A percentile compares a stretch with the other conserved stretches of the same genome.
phyloP scores from a whole-genome alignment of 2,888 invertebrate genomes.

The Emmelina monodactyla region DNA sequence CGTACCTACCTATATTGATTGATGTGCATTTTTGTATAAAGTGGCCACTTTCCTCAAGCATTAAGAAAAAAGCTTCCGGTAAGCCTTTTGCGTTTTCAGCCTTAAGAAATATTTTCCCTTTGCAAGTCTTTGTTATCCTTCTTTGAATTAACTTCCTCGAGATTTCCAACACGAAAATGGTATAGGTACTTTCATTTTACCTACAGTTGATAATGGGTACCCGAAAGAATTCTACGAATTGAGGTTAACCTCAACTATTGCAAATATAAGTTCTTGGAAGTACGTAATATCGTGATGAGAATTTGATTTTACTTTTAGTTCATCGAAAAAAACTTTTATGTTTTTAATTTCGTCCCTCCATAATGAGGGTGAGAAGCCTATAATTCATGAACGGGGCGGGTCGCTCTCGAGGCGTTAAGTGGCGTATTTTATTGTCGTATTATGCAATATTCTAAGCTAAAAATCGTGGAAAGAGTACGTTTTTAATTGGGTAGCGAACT shows the following conservation, averaged over 20 bases:
- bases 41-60: constrained; percentile 13
- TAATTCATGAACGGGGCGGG: constrained; percentile 51
- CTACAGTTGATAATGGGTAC: too few species aligned
- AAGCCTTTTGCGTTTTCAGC: constrained; percentile 10
- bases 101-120: neutral
- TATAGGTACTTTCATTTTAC: too few species aligned
- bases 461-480: constrained; percentile 65
- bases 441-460: constrained; percentile 67
- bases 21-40: constrained; percentile 3
- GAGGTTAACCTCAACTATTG: too few species aligned
- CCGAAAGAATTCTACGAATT: too few species aligned
- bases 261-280: too few species aligned
- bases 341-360: constrained; percentile 51
- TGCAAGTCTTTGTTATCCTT: too few species aligned
- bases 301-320: constrained; percentile 6
- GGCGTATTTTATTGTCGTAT: constrained; percentile 66
- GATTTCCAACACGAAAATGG: too few species aligned
- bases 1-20: too few species aligned
- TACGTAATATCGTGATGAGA: too few species aligned
- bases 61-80: constrained; percentile 12
- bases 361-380: constrained; percentile 60
- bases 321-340: constrained; percentile 27
- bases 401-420: constrained; percentile 51
- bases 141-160: too few species aligned
- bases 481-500: constrained; percentile 62